Evolutionary conservation across 2,888 invertebrate genomes (phyloP), one percentile per base, ranked within the genome.

Genomic region (Pediacus dermestoides): DNA sequence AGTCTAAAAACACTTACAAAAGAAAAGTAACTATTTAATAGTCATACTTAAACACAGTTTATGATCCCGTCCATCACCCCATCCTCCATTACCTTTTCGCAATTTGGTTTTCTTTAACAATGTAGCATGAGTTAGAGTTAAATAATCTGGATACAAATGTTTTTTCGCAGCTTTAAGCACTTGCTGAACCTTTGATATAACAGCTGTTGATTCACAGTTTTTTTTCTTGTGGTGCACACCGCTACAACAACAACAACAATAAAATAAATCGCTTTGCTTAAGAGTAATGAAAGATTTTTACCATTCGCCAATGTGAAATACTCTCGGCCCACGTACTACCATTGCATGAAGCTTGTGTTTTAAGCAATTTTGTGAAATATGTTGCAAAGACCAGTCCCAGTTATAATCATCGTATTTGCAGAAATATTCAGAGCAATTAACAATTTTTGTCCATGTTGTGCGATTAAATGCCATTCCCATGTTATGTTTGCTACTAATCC

Each of bases 291-390:
- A n/a, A n/a, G n/a, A n/a, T n/a, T n/a, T 81, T 74, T 68, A 95
- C 93, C 97, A 99, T 75, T 97, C 96, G 16, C 97, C 99, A 59
- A 97, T 95, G 72, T 99, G 99, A 72, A 96, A 95, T 40, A 99
- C 93, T 42, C 97, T 72, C 0, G 97, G 95, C 0, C 93, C 92
- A 58, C 90, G 85, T 61, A 92, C 85, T 53, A 93, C 81, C 73
- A 96, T 85, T 1, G 93, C 88, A 53, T 85, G 83, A 45, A 96
- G 77, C 55, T 87, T 88, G 38, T 75, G 73, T 1, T 77, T 76
- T 41, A 88, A 74, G 59, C 88, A 83, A 54, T 87, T 86, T 68
- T 91, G 89, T 1, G 92, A 90, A 34, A 94, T 77, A 65, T 92
- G 88, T 49, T 94, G 84, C 48, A 99, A 71, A 1, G 95, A 94